Percentiles rank a stretch among this genome's conserved stretches.
Conservation (phyloP, 2,888 invertebrate species). For the Rhagophthalmus giganteus region DNA sequence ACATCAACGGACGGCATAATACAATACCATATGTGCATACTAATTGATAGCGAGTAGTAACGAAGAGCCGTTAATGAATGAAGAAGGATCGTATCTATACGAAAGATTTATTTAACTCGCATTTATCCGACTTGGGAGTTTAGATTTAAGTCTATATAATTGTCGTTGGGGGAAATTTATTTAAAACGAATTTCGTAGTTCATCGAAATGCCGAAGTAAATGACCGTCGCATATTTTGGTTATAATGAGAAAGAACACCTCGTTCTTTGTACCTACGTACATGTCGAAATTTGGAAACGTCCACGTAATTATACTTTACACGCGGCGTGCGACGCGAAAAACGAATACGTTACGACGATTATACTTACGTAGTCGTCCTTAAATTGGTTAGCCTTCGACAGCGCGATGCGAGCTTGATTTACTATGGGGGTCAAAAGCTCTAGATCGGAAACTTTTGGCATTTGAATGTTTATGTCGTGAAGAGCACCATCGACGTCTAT, state of each 20-base stretch:
- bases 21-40: conserved; percentile 49
- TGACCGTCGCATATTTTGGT: no score
- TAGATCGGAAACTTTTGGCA: conserved; percentile 48
- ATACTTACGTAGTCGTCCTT: conserved; percentile 57
- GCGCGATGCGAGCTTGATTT: conserved; percentile 55
- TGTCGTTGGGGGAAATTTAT: no score
- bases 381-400: conserved; percentile 53
- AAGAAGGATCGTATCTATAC: conserved; percentile 22
- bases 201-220: no score
- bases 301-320: no score
- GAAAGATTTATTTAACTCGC: conserved; percentile 14
- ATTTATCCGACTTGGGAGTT: conserved; percentile 5
- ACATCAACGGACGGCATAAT: conserved; percentile 52
- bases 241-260: no score
- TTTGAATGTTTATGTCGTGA: conserved; percentile 34
- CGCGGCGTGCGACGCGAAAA: no score
- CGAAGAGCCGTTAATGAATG: conserved; percentile 32
- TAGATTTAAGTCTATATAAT: no score
- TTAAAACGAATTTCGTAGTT: no score
- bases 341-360: no score
- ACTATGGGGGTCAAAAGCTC: conserved; percentile 55
- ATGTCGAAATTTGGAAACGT: no score
- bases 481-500: conserved; percentile 35
- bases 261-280: no score
- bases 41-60: conserved; percentile 40